A percentile compares a stretch with the other conserved stretches of the same genome.
Conservation (phyloP, 2,113 vertebrate genomes). For the Ramphastos sulfuratus region DNA sequence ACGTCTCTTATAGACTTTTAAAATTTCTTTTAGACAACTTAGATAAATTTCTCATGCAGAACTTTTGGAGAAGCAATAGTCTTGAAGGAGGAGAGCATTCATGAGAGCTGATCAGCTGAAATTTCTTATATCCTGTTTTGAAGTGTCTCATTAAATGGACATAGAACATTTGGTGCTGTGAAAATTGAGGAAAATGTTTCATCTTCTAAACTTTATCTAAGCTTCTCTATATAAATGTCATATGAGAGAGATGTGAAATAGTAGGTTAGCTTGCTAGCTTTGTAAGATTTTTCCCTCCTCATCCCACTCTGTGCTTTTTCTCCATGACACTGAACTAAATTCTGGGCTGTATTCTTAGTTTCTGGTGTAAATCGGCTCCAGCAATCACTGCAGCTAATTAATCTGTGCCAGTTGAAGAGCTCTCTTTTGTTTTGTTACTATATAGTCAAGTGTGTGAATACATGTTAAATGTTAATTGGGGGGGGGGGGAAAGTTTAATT, state of each 20-base stretch:
- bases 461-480: constrained; percentile 5
- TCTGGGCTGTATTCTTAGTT: constrained; percentile 28
- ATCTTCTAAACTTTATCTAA: constrained; percentile 19
- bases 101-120: not conserved
- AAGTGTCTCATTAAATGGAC: constrained; percentile 39
- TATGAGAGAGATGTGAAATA: not conserved
- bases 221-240: not conserved
- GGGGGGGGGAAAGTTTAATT: constrained; percentile 5
- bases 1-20: not conserved
- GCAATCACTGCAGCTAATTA: constrained; percentile 9
- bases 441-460: constrained; percentile 22
- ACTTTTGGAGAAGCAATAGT: not conserved
- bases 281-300: not conserved
- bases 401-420: constrained; percentile 30
- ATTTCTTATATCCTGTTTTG: constrained; percentile 19
- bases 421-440: constrained; percentile 28
- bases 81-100: not conserved
- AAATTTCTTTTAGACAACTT: not conserved
- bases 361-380: constrained; percentile 22
- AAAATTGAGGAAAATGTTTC: constrained; percentile 13
- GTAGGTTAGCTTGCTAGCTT: not conserved
- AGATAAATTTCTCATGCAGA: constrained; percentile 28
- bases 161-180: not conserved
- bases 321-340: not conserved
- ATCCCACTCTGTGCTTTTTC: not conserved